Evolutionary conservation across 2,113 vertebrate genomes (phyloP), one percentile per base, ranked within the genome.

Genomic region (Elephantulus edwardii): DNA sequence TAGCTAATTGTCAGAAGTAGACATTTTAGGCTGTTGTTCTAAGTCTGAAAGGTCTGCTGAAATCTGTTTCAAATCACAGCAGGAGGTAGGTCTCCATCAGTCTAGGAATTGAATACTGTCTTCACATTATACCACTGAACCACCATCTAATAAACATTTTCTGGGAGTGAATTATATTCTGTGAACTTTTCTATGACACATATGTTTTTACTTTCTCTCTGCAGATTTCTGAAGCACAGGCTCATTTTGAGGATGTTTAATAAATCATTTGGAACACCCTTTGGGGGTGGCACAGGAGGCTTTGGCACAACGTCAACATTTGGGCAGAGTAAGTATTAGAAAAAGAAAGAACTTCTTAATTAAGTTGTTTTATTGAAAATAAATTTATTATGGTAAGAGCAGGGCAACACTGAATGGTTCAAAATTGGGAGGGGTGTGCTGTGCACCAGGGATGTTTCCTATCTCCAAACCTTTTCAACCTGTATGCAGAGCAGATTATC

Each of bases 251-350:
- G 97, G 96, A 99, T 99, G 99, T 99, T 99, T 96, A 99, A 99
- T 97, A 99, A 99, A 96, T 98, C 99, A 6, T 99, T 99, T 94
- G 98, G 98, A 16, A 98, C 98, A 84, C 98, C 99, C 0, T 99
- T 99, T 8, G 99, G 99, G 89, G 98, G 98, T 85, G 97, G 97
- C 72, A 98, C 98, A 0, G 98, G 98, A 28, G 98, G 98, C 52
- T 99, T 99, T 93, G 99, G 99, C 24, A 98, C 99, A 46, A 97
- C 99, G 0, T 99, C 99, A 7, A 98, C 98, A 12, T 99, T 99
- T 93, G 99, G 99, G 30, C 98, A 99, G 92, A 99, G 99, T 99
- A 96, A 99, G 99, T 98, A 89, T 93, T 48, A 9, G 44, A 87
- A 83, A 88, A 90, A 28, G 50, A 48, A 92, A 87, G 81, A 82